A percentile compares a stretch with the other conserved stretches of the same genome.
Evolutionary conservation across 2,888 invertebrate species (phyloP).

Genomic region (Drosophila fulvimacula): DNA sequence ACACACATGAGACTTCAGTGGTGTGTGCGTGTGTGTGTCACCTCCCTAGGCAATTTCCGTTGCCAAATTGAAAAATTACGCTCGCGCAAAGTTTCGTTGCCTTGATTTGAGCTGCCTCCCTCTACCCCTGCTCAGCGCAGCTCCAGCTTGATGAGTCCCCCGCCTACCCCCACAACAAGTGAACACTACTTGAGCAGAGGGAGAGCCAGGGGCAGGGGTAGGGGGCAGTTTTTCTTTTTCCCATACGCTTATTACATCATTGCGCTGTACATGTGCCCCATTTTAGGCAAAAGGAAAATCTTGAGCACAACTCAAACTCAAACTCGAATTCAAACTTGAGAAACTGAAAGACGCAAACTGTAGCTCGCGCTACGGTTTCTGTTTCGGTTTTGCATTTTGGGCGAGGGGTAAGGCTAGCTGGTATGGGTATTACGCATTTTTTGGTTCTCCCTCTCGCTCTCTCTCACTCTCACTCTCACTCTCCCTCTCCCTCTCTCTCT

Average conservation of each 20-base stretch:
- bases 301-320: slow-evolving; percentile 28
- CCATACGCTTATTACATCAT: slow-evolving; percentile 84
- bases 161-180: not conserved
- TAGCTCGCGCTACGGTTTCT: slow-evolving; percentile 30
- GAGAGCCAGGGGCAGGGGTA: not conserved
- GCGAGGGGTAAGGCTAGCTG: not conserved
- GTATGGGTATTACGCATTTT: slow-evolving; percentile 49
- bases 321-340: slow-evolving; percentile 10
- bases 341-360: slow-evolving; percentile 24
- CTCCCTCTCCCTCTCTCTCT: no score
- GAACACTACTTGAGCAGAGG: slow-evolving; percentile 60
- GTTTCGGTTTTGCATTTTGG: slow-evolving; percentile 41
- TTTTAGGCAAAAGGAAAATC: slow-evolving; percentile 63
- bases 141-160: slow-evolving; percentile 10
- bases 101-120: slow-evolving; percentile 45
- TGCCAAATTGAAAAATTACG: slow-evolving; percentile 84
- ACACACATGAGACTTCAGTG: slow-evolving; percentile 6
- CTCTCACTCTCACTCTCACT: no score
- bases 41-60: slow-evolving; percentile 84
- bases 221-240: slow-evolving; percentile 62
- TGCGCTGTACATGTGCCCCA: slow-evolving; percentile 63
- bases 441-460: slow-evolving; percentile 15
- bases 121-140: not conserved
- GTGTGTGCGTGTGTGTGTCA: slow-evolving; percentile 62
- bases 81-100: slow-evolving; percentile 75